phyloP scores from a whole-genome alignment of 1,140 invertebrate genomes.

The Zophobas atratus region DNA sequence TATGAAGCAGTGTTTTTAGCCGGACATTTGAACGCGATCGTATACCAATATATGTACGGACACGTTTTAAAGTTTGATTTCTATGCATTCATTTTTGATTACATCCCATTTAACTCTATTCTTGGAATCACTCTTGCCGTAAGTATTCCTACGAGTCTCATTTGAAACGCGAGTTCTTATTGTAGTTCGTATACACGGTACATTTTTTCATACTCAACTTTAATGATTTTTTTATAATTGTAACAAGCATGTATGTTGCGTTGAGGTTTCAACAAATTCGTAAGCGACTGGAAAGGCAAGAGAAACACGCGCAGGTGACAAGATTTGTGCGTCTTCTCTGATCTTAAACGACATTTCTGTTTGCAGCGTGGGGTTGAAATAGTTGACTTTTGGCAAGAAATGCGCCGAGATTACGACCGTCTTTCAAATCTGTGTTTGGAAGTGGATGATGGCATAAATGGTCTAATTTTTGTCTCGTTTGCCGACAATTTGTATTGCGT shows the following conservation, averaged over 20 bases:
- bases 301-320: conserved; percentile 22
- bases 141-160: background rate
- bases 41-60: background rate
- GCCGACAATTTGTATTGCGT: conserved; percentile 47
- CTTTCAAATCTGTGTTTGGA: conserved; percentile 40
- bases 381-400: conserved; percentile 40
- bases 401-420: conserved; percentile 51
- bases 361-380: background rate
- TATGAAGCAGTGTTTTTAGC: conserved; percentile 2
- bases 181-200: conserved; percentile 21
- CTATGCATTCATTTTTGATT: conserved; percentile 21
- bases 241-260: conserved; percentile 45
- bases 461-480: conserved; percentile 45
- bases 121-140: conserved; percentile 29
- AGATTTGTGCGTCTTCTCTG: conserved; percentile 8
- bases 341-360: conserved; percentile 13
- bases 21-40: background rate
- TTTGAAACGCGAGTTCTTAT: background rate
- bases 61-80: conserved; percentile 27
- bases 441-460: conserved; percentile 41
- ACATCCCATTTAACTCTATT: conserved; percentile 5
- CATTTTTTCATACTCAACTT: conserved; percentile 46
- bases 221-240: conserved; percentile 47
- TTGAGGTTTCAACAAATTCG: conserved; percentile 49
- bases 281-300: conserved; percentile 18